phyloP scores from a whole-genome alignment of 2,888 invertebrate genomes.

The Apeira syringaria region DNA sequence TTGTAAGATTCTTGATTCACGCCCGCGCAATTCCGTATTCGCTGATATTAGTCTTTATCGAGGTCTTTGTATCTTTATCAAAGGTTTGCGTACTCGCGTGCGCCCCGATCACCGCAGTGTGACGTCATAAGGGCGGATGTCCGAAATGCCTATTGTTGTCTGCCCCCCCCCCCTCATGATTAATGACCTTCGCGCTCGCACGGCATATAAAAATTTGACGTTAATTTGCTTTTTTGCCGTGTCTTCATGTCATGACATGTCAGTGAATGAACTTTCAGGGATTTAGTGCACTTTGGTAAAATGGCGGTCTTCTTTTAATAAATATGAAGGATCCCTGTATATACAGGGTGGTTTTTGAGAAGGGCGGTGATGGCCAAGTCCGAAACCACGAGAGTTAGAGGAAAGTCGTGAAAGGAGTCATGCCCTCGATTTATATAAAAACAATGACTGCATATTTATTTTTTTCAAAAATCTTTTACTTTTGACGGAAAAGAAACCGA shows the following conservation, averaged over 20 bases:
- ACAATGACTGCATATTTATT: too few relatives aligned
- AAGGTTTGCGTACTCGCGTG: slow-evolving; percentile 25
- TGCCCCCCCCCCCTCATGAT: slow-evolving; percentile 38
- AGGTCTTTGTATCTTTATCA: slow-evolving; percentile 17
- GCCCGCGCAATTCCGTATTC: background rate
- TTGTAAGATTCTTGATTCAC: background rate
- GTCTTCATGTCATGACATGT: background rate
- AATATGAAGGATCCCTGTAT: background rate
- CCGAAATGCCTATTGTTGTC: slow-evolving; percentile 59
- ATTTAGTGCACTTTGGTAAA: background rate
- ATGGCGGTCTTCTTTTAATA: background rate
- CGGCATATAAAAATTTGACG: slow-evolving; percentile 3
- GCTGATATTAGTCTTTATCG: slow-evolving; percentile 1
- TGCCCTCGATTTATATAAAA: too few relatives aligned
- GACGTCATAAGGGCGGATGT: slow-evolving; percentile 51
- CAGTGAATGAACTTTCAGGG: too few relatives aligned
- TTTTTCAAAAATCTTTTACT: too few relatives aligned
- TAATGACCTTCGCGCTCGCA: slow-evolving; percentile 34
- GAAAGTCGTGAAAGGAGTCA: too few relatives aligned
- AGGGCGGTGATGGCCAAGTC: too few relatives aligned
- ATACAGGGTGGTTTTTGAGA: too few relatives aligned
- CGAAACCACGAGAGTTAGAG: too few relatives aligned
- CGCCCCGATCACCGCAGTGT: slow-evolving; percentile 50
- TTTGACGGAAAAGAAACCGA: too few relatives aligned
- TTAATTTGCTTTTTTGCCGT: background rate